Base-by-base conservation (phyloP, 2,888 invertebrate species). In the Heteromurus nitidus region DNA sequence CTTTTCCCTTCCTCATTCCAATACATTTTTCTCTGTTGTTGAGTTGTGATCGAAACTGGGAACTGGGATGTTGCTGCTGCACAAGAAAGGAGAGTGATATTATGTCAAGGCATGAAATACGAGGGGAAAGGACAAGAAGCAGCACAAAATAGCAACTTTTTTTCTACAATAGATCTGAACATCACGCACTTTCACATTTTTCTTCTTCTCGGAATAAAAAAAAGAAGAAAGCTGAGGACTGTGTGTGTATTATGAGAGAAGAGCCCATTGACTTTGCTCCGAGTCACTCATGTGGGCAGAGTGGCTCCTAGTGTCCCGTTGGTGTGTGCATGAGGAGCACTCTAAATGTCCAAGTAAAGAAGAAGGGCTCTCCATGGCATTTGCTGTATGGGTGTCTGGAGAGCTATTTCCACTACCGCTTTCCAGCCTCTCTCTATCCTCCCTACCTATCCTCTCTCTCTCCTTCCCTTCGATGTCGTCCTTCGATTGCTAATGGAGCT, bases 321-420 rank as follows among this genome's bases (percentile, higher is more conserved):
- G 7, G 9, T 13, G 36, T 36, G n/a, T 18, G 31, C 50, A 28
- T 18, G 65, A 65, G 67, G 47, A 47, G 20, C 67, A 80, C 72
- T 80, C 76, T 83, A 76, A 80, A 80, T 68, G 79, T 82, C 80
- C 70, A 68, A 65, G 75, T 82, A 79, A 75, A 73, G 75, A 75
- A 79, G 77, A 76, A 82, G 76, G 76, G 82, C 73, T 73, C 80
- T 85, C 80, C 69, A 82, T 69, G 76, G 85, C 69, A 85, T 83
- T 84, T 55, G 58, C 50, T 68, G 72, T 85, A 87, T 86, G 68
- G 85, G 85, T 85, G 85, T 75, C 87, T 85, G 80, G 87, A 87
- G 87, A 84, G 86, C 86, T 83, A 85, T 87, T 86, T 85, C 68
- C 67, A 67, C 67, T 72, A 81, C 69, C 81, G 62, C 73, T 64